These are phyloP conservation scores for Plodia interpunctella DNA, from an alignment of 1,140 invertebrate genomes.

Conservation along the genomic window DNA sequence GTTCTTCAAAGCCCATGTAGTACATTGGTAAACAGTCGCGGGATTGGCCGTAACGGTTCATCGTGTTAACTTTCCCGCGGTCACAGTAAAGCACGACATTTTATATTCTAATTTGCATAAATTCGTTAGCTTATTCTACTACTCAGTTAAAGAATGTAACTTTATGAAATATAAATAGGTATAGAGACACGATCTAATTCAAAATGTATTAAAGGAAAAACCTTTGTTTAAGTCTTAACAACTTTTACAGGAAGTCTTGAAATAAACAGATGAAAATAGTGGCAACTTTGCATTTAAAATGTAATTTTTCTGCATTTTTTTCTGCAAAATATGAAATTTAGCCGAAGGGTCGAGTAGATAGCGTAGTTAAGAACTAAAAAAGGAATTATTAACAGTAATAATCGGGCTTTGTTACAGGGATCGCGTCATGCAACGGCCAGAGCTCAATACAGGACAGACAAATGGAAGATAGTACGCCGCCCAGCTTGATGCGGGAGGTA, in stretches of 20 bases:
- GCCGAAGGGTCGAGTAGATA: too few relatives aligned
- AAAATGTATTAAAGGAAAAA: too few relatives aligned
- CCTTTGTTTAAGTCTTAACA: too few relatives aligned
- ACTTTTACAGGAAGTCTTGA: too few relatives aligned
- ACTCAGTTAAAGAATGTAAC: not conserved
- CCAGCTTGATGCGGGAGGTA: conserved; percentile 53
- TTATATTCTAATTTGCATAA: conserved; percentile 1
- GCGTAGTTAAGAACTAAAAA: too few relatives aligned
- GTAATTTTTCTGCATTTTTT: too few relatives aligned
- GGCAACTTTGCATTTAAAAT: too few relatives aligned
- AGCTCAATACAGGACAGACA: conserved; percentile 15
- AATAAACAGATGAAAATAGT: too few relatives aligned
- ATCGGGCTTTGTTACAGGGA: conserved; percentile 31
- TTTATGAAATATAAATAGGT: too few relatives aligned
- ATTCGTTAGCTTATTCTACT: not conserved
- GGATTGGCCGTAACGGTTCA: conserved; percentile 22
- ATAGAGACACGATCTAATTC: too few relatives aligned
- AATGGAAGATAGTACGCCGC: conserved; percentile 34
- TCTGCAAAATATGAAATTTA: too few relatives aligned
- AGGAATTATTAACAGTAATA: not conserved
- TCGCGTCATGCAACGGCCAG: conserved; percentile 35
- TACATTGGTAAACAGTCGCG: not conserved
- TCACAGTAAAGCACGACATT: not conserved
- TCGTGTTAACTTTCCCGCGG: conserved; percentile 21
- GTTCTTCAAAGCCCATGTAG: conserved; percentile 21